These are phyloP conservation scores for Diplolepis rosae DNA, from an alignment of 2,888 invertebrate species.

Conservation along the genomic window DNA sequence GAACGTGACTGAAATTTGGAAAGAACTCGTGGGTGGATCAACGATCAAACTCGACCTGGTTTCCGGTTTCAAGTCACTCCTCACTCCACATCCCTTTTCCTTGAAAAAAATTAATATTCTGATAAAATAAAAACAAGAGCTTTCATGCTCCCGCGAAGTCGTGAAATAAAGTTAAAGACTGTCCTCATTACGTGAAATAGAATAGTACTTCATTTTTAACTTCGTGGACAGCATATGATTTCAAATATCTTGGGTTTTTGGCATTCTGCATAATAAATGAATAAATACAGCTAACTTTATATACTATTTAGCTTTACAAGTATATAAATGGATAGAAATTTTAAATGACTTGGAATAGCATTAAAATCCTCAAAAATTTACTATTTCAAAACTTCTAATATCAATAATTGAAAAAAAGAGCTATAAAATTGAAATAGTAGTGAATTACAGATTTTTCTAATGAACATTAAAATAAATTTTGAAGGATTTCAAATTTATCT, in stretches of 20 bases:
- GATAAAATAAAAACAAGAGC: not conserved
- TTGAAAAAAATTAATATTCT: slow-evolving; percentile 23
- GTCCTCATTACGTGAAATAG: slow-evolving; percentile 16
- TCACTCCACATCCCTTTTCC: slow-evolving; percentile 27
- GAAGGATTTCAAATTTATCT: no score
- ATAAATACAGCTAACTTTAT: no score
- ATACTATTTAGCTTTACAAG: no score
- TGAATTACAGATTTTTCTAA: no score
- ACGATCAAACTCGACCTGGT: slow-evolving; percentile 44
- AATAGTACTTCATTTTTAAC: not conserved
- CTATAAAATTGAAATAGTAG: no score
- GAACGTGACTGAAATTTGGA: slow-evolving; percentile 60
- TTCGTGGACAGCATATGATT: not conserved
- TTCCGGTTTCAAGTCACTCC: slow-evolving; percentile 56
- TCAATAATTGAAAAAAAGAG: no score
- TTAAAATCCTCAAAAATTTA: no score
- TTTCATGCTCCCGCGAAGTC: slow-evolving; percentile 16
- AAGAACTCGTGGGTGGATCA: slow-evolving; percentile 48
- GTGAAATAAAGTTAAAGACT: slow-evolving; percentile 4
- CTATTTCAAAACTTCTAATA: no score
- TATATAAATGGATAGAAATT: no score
- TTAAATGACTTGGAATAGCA: no score
- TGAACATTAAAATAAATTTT: no score
- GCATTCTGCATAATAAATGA: no score
- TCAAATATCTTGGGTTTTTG: not conserved